Conservation (phyloP, 2,797 vertebrate genomes). For the Somateria mollissima region DNA sequence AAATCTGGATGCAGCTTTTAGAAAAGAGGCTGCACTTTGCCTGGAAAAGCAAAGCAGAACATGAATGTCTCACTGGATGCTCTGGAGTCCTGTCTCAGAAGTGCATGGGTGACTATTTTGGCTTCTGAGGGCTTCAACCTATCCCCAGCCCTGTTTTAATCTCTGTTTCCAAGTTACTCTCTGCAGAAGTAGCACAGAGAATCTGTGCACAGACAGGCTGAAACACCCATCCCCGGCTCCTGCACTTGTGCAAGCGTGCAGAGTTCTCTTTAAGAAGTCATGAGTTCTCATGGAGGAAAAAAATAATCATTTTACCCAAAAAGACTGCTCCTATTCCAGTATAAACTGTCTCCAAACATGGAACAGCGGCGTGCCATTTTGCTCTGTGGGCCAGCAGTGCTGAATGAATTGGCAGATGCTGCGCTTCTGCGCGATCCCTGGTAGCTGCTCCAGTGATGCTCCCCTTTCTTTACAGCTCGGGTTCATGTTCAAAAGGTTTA, state of each 20-base stretch:
- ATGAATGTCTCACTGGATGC: not conserved
- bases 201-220: not conserved
- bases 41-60: not conserved
- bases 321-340: constrained; percentile 34
- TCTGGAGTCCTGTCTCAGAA: not conserved
- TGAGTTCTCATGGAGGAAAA: constrained; percentile 16
- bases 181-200: not conserved
- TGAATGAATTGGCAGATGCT: constrained; percentile 67
- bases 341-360: constrained; percentile 55
- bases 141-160: not conserved
- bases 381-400: constrained; percentile 48
- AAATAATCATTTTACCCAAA: constrained; percentile 15
- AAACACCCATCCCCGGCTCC: not conserved
- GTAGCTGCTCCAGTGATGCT: not conserved
- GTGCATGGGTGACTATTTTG: not conserved
- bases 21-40: not conserved
- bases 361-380: constrained; percentile 38
- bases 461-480: not conserved
- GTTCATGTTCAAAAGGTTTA: not conserved
- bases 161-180: not conserved
- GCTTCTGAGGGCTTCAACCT: not conserved
- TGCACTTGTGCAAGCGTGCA: not conserved
- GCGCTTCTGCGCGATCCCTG: not conserved
- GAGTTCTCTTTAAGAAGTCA: not conserved
- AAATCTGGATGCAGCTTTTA: constrained; percentile 45